phyloP scores from a whole-genome alignment of 2,888 invertebrate genomes.

The Liopterus haemorrhoidalis region DNA sequence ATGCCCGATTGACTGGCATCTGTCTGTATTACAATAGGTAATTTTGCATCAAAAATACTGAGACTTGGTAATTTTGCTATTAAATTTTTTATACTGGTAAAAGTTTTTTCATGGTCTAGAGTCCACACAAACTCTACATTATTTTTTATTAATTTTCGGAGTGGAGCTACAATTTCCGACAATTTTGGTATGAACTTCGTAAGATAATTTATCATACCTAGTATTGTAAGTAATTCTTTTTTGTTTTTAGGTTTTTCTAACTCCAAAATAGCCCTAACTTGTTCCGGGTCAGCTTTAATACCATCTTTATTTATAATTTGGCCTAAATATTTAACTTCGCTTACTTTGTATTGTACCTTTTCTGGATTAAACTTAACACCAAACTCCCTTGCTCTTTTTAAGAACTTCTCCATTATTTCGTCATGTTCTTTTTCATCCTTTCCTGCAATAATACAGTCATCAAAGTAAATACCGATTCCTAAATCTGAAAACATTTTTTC shows the following conservation, averaged over 20 bases:
- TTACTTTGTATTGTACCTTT: slow-evolving; percentile 18
- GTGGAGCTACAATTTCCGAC: background rate
- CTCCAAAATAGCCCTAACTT: slow-evolving; percentile 8
- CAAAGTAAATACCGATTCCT: slow-evolving; percentile 32
- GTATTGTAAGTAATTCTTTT: slow-evolving; percentile 25
- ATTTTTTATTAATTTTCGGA: slow-evolving; percentile 19
- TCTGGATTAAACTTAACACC: slow-evolving; percentile 18
- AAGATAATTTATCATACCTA: slow-evolving; percentile 21
- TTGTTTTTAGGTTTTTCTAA: slow-evolving; percentile 16
- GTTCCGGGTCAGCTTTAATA: slow-evolving; percentile 5
- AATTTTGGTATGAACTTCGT: background rate
- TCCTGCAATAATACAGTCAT: slow-evolving; percentile 31
- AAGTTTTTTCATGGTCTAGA: slow-evolving; percentile 12
- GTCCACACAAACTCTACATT: slow-evolving; percentile 20
- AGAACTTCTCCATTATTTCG: slow-evolving; percentile 9
- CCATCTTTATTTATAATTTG: slow-evolving; percentile 11
- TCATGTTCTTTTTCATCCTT: slow-evolving; percentile 23
- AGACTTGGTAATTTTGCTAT: slow-evolving; percentile 9
- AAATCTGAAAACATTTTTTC: slow-evolving; percentile 31
- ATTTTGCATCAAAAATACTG: slow-evolving; percentile 1
- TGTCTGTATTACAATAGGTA: background rate
- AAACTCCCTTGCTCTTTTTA: slow-evolving; percentile 13
- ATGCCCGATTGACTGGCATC: background rate
- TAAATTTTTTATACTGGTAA: slow-evolving; percentile 22
- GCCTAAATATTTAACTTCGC: slow-evolving; percentile 26